Percentiles rank a stretch among this genome's conserved stretches.
Conservation (phyloP, 2,113 vertebrate genomes). For the Atractosteus spatula region DNA sequence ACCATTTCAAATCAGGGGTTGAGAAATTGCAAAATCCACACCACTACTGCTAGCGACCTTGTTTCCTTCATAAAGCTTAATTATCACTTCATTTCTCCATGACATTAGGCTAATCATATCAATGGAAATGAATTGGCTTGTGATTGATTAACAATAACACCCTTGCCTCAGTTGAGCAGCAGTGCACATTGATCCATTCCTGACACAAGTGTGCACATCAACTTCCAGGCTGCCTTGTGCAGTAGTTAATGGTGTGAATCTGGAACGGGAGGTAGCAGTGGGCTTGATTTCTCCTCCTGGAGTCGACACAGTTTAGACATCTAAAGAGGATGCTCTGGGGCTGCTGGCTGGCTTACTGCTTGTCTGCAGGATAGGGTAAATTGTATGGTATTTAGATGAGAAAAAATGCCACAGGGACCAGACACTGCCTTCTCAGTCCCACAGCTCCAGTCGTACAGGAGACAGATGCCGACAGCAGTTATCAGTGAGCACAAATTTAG, state of each 20-base stretch:
- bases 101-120: slow-evolving; percentile 61
- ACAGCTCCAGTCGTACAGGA: background rate
- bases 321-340: background rate
- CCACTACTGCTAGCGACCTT: background rate
- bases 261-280: background rate
- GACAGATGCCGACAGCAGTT: background rate
- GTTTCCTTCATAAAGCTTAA: slow-evolving; percentile 37
- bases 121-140: slow-evolving; percentile 58
- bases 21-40: too few relatives aligned
- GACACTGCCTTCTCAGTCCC: slow-evolving; percentile 1
- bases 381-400: slow-evolving; percentile 32
- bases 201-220: background rate
- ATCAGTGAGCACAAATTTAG: background rate
- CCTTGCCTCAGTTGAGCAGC: slow-evolving; percentile 25
- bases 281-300: background rate
- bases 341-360: slow-evolving; percentile 18
- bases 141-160: slow-evolving; percentile 58
- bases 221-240: too few relatives aligned
- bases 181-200: slow-evolving; percentile 50
- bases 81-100: slow-evolving; percentile 52
- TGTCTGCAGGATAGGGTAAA: slow-evolving; percentile 34
- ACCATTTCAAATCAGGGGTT: too few relatives aligned
- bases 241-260: too few relatives aligned
- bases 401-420: slow-evolving; percentile 28
- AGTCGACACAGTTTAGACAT: background rate